Base-by-base conservation (phyloP, 1,140 invertebrate species). In the Halesus radiatus region DNA sequence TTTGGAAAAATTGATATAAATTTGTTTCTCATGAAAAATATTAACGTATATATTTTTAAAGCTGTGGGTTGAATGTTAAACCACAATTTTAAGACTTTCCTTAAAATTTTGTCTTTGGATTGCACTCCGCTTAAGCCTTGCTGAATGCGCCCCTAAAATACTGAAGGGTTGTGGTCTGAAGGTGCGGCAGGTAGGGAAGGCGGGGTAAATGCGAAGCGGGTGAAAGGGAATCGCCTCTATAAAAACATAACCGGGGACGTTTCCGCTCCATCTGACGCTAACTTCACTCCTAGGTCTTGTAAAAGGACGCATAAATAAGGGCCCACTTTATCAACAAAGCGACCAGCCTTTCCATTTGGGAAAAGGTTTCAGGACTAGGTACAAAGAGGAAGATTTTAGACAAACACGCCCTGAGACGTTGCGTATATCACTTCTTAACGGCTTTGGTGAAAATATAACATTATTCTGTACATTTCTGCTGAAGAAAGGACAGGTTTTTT, bases 171-270 rank as follows among this genome's bases (percentile, higher is more conserved):
- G 56, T 16, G 56, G 37, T 45, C 37, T 45, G 10, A 45, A 45
- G 37, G 37, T 45, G 10, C 1, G 37, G 37, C 37, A 45, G 37
- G 37, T 45, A 10, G 37, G 37, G 37, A 45, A 45, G 10, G 37
- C 5, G 37, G 37, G 37, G 37, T 45, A 45, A 45, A 45, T 45
- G 37, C 37, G 37, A 45, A 45, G 37, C 37, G 37, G 56, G 56
- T 20, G 56, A 60, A 45, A 52, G 50, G 50, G 50, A 72, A 72
- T 72, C 68, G 68, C 18, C 68, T 45, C 53, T 74, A 74, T 54
- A 74, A 74, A 74, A 74, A 74, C 50, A 74, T 74, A 74, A 74
- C 72, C 50, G 50, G 50, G 72, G 72, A 74, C 52, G 54, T 56
- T 74, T 74, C 50, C 50, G 72, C n/a, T 29, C 72, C 53, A 56